Evolutionary conservation across 2,888 invertebrate species (phyloP), one percentile per base, ranked within the genome.

Genomic region (Octonoba sinensis): DNA sequence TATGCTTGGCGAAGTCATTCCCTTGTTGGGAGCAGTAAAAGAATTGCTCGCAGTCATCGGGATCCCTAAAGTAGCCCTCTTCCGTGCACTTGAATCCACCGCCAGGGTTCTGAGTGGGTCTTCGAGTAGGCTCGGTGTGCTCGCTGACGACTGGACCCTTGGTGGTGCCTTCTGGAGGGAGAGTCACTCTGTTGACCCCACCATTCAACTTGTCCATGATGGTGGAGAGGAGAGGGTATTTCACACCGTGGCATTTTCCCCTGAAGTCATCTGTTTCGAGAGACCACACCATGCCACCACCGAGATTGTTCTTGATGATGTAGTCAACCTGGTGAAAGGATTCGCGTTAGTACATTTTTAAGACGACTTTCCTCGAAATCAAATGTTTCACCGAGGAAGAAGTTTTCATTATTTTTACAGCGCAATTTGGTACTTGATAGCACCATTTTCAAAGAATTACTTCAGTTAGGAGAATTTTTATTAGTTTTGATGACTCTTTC

Each of bases 211-310:
- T 72, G 16, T 57, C 54, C 20, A 49, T 20, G 24, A 84, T 84
- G 16, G 62, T 76, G 16, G 81, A 54, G 0, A 84, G 62, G 12
- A 96, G 90, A 0, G 96, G 96, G 88, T 95, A 96, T 82, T 94
- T 93, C 12, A 93, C 93, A 0, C 93, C 94, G 86, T 96, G 96
- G 0, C 93, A 91, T 1, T 91, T 92, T 2, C 96, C 96, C 71
- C 92, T 93, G 88, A 96, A 96, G 89, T 96, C 96, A 86, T 96
- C 96, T 95, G 96, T 96, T 87, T 96, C 96, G 0, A 96, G 91
- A 0, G 96, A 95, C 96, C 96, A 97, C 0, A 96, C 95, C 96
- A 96, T 96, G 60, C 96, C 96, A 0, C 96, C 96, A 4, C 93
- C 96, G 86, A 92, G 96, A 11, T 94, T 93, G 78, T 93, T 93